phyloP scores from a whole-genome alignment of 2,113 vertebrate genomes.

The Copsychus sechellarum region DNA sequence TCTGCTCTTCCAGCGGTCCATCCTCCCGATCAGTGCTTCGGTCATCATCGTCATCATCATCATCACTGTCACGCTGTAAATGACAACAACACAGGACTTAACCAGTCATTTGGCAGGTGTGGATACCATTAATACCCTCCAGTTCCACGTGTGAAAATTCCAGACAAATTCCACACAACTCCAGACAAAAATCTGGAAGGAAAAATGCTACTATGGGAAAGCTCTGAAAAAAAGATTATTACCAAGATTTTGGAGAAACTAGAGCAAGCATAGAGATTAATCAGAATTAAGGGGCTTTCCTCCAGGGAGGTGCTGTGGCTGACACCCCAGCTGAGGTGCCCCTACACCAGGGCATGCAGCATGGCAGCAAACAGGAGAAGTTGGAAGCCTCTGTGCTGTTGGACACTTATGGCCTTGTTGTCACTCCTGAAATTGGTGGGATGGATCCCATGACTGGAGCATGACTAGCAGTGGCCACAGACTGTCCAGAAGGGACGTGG shows the following conservation, averaged over 20 bases:
- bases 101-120: not conserved
- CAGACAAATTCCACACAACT: no score
- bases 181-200: not conserved
- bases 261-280: not conserved
- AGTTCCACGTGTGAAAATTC: accelerated
- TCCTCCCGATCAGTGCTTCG: conserved; percentile 92
- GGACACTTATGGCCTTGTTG: no score
- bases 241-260: not conserved
- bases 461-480: no score
- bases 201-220: not conserved
- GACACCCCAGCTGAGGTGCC: not conserved
- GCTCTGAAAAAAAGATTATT: not conserved
- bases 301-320: not conserved
- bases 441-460: no score
- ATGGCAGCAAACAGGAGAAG: not conserved
- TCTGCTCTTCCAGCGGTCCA: conserved; percentile 92
- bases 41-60: conserved; percentile 86
- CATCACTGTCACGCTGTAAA: conserved; percentile 86
- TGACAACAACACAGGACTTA: not conserved
- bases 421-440: not conserved
- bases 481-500: not conserved
- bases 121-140: not conserved
- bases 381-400: no score
- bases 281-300: not conserved
- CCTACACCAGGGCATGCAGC: not conserved